Conservation (phyloP, 1,140 invertebrate species). For the Heliothis virescens region DNA sequence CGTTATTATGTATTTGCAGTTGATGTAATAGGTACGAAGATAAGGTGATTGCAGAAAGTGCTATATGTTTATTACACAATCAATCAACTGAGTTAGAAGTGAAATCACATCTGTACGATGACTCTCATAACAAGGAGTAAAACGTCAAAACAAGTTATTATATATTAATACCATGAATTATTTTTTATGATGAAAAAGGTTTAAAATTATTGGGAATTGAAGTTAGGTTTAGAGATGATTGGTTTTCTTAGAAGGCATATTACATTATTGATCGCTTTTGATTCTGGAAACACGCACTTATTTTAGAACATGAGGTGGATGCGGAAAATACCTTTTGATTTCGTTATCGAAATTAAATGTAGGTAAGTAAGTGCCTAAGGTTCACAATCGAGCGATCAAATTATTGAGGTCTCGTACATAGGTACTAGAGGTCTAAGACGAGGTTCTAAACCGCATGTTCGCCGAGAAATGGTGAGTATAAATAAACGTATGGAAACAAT, state of each 20-base stretch:
- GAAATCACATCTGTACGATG: slow-evolving; percentile 37
- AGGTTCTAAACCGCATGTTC: slow-evolving; percentile 57
- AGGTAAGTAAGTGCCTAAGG: too few species aligned
- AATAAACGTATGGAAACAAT: slow-evolving; percentile 61
- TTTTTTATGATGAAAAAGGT: slow-evolving; percentile 11
- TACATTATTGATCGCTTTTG: too few species aligned
- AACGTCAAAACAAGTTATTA: slow-evolving; percentile 21
- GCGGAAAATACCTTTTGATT: too few species aligned
- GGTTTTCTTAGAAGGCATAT: slow-evolving; percentile 25
- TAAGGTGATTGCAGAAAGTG: slow-evolving; percentile 66
- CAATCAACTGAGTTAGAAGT: slow-evolving; percentile 54
- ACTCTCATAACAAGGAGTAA: slow-evolving; percentile 25
- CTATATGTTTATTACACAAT: slow-evolving; percentile 70
- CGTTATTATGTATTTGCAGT: slow-evolving; percentile 45
- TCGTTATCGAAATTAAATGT: neutral
- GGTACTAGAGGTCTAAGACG: slow-evolving; percentile 8
- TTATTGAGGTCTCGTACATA: slow-evolving; percentile 11
- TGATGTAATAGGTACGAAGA: slow-evolving; percentile 60
- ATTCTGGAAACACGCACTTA: too few species aligned
- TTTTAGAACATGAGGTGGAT: too few species aligned
- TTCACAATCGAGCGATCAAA: slow-evolving; percentile 19
- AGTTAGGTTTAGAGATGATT: slow-evolving; percentile 1
- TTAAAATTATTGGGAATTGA: neutral
- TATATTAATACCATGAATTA: slow-evolving; percentile 33
- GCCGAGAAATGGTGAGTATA: slow-evolving; percentile 63